A percentile compares a stretch with the other conserved stretches of the same genome.
Evolutionary conservation across 1,140 invertebrate genomes (phyloP).

Genomic region (Sitodiplosis mosellana): DNA sequence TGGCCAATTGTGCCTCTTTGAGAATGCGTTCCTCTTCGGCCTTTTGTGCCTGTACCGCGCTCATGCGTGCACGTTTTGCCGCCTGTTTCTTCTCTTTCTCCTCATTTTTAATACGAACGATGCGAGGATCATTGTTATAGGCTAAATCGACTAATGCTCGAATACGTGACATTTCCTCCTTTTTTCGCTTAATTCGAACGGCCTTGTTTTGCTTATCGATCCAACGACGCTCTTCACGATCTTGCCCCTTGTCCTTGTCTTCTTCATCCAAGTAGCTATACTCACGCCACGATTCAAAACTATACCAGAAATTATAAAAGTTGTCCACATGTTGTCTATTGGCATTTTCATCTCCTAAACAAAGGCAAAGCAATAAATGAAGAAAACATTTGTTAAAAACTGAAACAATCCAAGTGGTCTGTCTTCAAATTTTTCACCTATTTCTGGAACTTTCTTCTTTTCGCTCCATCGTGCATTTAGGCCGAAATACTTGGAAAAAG

Average conservation of each 20-base stretch:
- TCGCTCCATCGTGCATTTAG: conserved; percentile 85
- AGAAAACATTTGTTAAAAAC: neutral
- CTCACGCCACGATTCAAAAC: conserved; percentile 97
- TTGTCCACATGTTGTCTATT: conserved; percentile 56
- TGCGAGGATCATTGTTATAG: conserved; percentile 84
- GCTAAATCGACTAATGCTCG: conserved; percentile 79
- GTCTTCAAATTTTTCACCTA: neutral
- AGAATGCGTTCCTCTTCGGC: conserved; percentile 61
- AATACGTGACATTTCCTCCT: conserved; percentile 89
- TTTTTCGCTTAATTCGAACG: conserved; percentile 77
- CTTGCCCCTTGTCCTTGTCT: conserved; percentile 93
- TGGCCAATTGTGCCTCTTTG: conserved; percentile 52
- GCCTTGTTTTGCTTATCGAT: conserved; percentile 96
- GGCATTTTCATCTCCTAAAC: conserved; percentile 56
- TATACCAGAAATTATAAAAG: conserved; percentile 88
- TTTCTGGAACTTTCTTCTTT: conserved; percentile 60
- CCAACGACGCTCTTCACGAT: conserved; percentile 86
- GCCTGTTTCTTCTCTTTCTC: conserved; percentile 84
- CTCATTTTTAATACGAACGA: conserved; percentile 80
- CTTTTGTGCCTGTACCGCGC: conserved; percentile 62
- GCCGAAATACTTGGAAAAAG: conserved; percentile 64
- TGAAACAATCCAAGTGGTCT: neutral
- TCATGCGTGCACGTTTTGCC: conserved; percentile 75
- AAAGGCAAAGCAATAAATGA: conserved; percentile 3
- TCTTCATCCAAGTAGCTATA: conserved; percentile 99